Percentiles rank a stretch among this genome's conserved stretches.
Conservation (phyloP, 2,797 vertebrate species). For the Semaprochilodus insignis region DNA sequence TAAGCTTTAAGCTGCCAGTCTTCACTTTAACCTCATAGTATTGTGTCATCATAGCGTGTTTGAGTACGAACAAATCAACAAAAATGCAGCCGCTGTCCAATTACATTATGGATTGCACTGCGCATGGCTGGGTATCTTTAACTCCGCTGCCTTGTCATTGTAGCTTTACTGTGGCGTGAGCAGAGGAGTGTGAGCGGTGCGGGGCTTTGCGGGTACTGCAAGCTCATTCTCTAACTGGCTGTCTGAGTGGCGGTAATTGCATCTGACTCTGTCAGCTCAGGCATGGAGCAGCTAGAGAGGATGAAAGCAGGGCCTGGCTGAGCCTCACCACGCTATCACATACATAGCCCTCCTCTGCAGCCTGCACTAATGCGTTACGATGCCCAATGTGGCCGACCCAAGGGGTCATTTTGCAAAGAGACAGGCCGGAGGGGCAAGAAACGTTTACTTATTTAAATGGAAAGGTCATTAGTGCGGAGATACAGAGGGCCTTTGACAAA, state of each 20-base stretch:
- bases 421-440: constrained; percentile 47
- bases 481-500: constrained; percentile 70
- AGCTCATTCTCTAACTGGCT: constrained; percentile 71
- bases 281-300: constrained; percentile 60
- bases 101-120: not conserved
- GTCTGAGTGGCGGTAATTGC: constrained; percentile 76
- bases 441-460: constrained; percentile 72
- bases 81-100: not conserved
- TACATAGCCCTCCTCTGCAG: constrained; percentile 25
- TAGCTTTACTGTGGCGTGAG: not conserved
- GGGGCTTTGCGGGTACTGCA: constrained; percentile 54
- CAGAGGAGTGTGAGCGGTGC: constrained; percentile 59
- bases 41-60: not conserved
- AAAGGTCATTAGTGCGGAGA: constrained; percentile 72
- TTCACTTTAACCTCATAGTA: not conserved
- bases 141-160: not conserved
- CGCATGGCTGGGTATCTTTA: not conserved
- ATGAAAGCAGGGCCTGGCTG: constrained; percentile 31
- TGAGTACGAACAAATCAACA: not conserved
- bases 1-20: not conserved
- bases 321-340: constrained; percentile 36
- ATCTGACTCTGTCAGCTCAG: constrained; percentile 67
- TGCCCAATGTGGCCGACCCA: constrained; percentile 46
- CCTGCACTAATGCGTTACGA: constrained; percentile 46
- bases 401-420: constrained; percentile 61